Evolutionary conservation across 1,140 invertebrate genomes (phyloP).

Genomic region (Atta colombica): DNA sequence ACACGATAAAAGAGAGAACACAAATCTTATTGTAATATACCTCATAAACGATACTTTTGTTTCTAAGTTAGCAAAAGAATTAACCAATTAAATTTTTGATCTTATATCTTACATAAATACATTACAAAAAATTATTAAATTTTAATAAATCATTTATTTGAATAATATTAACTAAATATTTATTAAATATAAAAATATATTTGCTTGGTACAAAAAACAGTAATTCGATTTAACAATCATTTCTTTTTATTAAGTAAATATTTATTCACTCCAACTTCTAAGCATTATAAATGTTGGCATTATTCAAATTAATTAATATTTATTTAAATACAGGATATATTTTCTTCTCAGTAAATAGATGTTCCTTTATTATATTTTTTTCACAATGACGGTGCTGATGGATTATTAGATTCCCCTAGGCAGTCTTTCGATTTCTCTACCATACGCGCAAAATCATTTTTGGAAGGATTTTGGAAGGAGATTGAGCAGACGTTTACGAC

Average conservation of each 20-base stretch:
- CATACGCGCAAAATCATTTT: neutral
- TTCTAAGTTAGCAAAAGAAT: neutral
- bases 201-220: too few relatives aligned
- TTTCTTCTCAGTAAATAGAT: slow-evolving; percentile 39
- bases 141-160: too few relatives aligned
- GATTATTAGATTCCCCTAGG: neutral
- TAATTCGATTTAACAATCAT: too few relatives aligned
- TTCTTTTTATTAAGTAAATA: too few relatives aligned
- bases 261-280: too few relatives aligned
- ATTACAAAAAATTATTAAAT: too few relatives aligned
- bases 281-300: too few relatives aligned
- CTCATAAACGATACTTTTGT: neutral
- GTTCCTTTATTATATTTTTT: slow-evolving; percentile 59
- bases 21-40: neutral
- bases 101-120: slow-evolving; percentile 42
- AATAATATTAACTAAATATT: too few relatives aligned
- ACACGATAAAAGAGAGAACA: neutral
- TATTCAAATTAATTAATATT: too few relatives aligned
- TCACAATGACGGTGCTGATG: neutral
- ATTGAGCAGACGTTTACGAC: slow-evolving; percentile 11
- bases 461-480: slow-evolving; percentile 21
- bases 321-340: too few relatives aligned
- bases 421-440: neutral
- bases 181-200: too few relatives aligned
- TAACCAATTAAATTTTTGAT: neutral